Conservation (phyloP, 2,113 vertebrate genomes). For the Grus americana region DNA sequence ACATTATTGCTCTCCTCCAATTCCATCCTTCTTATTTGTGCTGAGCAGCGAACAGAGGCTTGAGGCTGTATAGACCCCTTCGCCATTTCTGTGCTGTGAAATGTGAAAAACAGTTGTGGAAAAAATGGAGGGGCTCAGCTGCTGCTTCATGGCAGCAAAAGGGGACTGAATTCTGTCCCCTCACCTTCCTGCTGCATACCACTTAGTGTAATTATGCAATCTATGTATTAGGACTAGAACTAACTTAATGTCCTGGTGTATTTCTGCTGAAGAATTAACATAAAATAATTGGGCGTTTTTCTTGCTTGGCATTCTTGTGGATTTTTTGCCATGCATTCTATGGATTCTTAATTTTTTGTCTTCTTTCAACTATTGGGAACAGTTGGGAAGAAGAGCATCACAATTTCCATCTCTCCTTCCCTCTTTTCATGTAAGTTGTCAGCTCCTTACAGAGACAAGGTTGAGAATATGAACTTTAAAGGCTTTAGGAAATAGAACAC, state of each 20-base stretch:
- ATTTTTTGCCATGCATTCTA: neutral
- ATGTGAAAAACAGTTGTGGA: neutral
- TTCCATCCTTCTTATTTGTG: neutral
- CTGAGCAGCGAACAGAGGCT: neutral
- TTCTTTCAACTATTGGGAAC: neutral
- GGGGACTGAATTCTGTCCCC: neutral
- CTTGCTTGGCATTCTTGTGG: neutral
- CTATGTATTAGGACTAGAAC: neutral
- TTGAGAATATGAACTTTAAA: neutral
- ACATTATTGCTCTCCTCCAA: accelerated
- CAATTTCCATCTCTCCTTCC: neutral
- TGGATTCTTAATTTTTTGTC: neutral
- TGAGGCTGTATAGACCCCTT: neutral
- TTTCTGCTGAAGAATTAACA: neutral
- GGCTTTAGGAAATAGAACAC: neutral
- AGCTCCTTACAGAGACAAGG: neutral
- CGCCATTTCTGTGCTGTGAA: neutral
- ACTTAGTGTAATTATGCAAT: neutral
- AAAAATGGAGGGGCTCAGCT: neutral
- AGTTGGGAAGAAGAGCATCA: neutral
- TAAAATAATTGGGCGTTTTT: neutral
- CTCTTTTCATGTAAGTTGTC: neutral
- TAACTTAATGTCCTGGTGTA: accelerated
- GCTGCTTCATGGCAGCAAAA: neutral
- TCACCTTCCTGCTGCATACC: neutral